Evolutionary conservation across 2,113 vertebrate genomes (phyloP), one percentile per base, ranked within the genome.

Genomic region (Urocitellus parryii): DNA sequence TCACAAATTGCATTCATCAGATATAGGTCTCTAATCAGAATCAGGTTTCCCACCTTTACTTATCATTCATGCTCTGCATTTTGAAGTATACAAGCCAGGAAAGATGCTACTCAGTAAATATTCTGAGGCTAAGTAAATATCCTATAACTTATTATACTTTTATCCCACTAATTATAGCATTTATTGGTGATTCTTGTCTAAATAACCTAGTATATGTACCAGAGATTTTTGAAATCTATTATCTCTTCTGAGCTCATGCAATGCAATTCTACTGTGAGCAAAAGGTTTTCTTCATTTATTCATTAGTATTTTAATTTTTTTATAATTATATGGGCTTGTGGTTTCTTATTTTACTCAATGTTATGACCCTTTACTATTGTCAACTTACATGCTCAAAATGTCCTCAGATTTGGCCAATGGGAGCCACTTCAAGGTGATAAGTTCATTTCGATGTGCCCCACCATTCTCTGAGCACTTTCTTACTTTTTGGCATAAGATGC

Each of bases 81-180:
- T 73, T 93, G 73, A 67, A 90, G 63, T 56, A 20, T 37, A 56
- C 5, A 78, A 17, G n/a, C 45, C 65, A 85, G 29, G 13, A 89
- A 34, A 42, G 77, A 88, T 29, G 42, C 22, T 42, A 13, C 53
- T 18, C 16, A 56, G 51, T 53, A 12, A 53, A 56, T 56, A 56
- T 42, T 42, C 4, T 58, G 25, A 92, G 51, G 51, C 45, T 16
- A 29, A 11, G 4, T 63, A 88, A 61, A 34, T 70, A 77, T 76
- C 73, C 63, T 76, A 48, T 53, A 93, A 82, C 14, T 92, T 37
- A 58, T 58, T n/a, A 88, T 51, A 89, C 29, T 67, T 91, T 80
- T 56, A 76, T 18, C 42, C 51, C 16, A 70, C 13, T 58, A 29
- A n/a, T 84, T 93, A 79, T 79, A 77, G 56, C 27, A 73, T 73